Conservation (phyloP, 2,113 vertebrate genomes). For the Campylomormyrus tamandua region DNA sequence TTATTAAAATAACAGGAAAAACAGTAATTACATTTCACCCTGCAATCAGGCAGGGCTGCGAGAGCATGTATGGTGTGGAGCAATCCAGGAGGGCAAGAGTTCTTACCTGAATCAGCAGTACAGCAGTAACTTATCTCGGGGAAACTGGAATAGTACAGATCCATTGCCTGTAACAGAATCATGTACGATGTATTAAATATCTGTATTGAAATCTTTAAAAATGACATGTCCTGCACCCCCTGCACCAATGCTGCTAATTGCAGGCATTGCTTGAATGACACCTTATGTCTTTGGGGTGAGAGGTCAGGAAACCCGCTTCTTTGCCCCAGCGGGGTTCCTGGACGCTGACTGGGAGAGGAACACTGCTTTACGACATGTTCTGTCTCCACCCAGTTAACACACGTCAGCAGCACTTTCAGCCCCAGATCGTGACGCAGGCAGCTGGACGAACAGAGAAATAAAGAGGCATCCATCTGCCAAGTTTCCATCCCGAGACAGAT, state of each 20-base stretch:
- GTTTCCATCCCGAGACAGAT: background rate
- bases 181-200: background rate
- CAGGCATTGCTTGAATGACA: background rate
- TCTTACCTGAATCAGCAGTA: constrained; percentile 57
- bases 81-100: background rate
- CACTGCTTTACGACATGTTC: background rate
- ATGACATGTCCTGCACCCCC: background rate
- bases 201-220: background rate
- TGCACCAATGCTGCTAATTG: background rate
- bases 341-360: background rate
- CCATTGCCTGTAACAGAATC: constrained; percentile 58
- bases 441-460: background rate
- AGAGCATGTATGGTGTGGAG: background rate
- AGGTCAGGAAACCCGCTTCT: background rate
- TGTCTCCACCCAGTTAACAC: background rate
- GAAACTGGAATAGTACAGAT: constrained; percentile 64
- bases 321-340: background rate
- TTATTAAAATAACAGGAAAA: constrained; percentile 18
- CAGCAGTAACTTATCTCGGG: constrained; percentile 59
- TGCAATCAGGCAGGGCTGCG: background rate
- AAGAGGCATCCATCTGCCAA: background rate
- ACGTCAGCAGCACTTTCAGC: background rate
- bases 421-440: background rate
- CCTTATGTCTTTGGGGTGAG: background rate
- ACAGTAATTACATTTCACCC: constrained; percentile 18